Evolutionary conservation across 2,797 vertebrate genomes (phyloP), one percentile per base, ranked within the genome.

Genomic region (Macroramphosus scolopax): DNA sequence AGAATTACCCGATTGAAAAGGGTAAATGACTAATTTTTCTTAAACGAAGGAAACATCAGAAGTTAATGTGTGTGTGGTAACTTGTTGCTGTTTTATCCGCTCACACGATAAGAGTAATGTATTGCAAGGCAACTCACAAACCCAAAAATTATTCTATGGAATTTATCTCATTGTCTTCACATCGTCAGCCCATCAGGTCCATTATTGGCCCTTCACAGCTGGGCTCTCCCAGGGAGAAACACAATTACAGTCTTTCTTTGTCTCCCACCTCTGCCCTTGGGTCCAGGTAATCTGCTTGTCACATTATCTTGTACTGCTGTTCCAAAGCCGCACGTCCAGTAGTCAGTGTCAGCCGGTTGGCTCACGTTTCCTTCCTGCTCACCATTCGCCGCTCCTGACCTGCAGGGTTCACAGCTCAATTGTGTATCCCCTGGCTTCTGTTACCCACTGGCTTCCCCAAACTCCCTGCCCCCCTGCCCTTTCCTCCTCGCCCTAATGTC

Each of bases 311-410:
- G 38, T 65, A 34, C 53, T 44, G 65, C 52, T 47, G 77, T 73
- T 57, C 44, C 75, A 53, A 3, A 51, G 64, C 63, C 54, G 58
- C 59, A 68, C 44, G 77, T 80, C 70, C 65, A 77, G 63, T 69
- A 63, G 70, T 86, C 78, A 75, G 80, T 49, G 53, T 58, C 40
- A 43, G 75, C 68, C 70, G 64, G 70, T 68, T 77, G 61, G 78
- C 80, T 90, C 84, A 77, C 61, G 12, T 89, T 91, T 86, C 87
- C 76, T 89, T 89, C 83, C 86, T 88, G 86, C 87, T 85, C 72
- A 76, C 67, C 58, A 37, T 71, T 76, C 36, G 24, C 40, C 12
- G 26, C 56, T 78, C 45, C 40, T 75, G 74, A 84, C 70, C 80
- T 31, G n/a, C 56, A 73, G 61, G 77, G 82, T 84, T 88, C 85